A percentile compares a stretch with the other conserved stretches of the same genome.
Conservation (phyloP, 2,113 vertebrate species). For the Opisthocomus hoazin region DNA sequence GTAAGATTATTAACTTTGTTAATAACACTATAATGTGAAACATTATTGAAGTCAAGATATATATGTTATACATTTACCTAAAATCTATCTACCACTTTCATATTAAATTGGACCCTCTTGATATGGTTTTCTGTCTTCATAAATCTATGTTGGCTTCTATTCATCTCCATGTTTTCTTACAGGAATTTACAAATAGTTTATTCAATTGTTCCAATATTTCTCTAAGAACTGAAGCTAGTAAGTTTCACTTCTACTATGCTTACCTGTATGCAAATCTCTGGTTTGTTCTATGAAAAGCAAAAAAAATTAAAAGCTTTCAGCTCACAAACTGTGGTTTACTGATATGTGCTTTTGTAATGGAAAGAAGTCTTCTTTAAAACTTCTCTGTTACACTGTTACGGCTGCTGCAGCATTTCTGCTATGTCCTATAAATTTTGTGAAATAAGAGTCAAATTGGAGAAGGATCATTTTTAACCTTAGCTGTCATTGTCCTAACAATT, state of each 20-base stretch:
- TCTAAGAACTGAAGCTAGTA: not conserved
- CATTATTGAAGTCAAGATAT: not conserved
- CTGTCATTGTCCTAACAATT: not conserved
- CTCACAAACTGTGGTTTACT: not conserved
- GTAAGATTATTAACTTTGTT: not conserved
- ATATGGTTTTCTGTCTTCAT: not conserved
- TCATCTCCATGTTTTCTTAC: not conserved
- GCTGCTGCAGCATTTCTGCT: not conserved
- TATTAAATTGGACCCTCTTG: not conserved
- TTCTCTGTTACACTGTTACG: not conserved
- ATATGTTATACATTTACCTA: not conserved
- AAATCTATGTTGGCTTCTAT: not conserved
- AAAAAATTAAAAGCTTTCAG: not conserved
- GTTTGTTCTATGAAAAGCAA: not conserved
- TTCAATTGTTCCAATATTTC: not conserved
- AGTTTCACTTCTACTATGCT: not conserved
- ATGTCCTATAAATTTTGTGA: not conserved
- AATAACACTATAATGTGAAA: not conserved
- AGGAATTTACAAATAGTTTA: not conserved
- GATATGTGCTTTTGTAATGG: not conserved
- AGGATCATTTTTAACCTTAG: not conserved
- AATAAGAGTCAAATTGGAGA: not conserved
- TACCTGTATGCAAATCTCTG: not conserved
- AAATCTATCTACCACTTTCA: not conserved
- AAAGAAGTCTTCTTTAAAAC: not conserved